phyloP scores from a whole-genome alignment of 2,888 invertebrate species.

The Fissipunctia ypsillon region DNA sequence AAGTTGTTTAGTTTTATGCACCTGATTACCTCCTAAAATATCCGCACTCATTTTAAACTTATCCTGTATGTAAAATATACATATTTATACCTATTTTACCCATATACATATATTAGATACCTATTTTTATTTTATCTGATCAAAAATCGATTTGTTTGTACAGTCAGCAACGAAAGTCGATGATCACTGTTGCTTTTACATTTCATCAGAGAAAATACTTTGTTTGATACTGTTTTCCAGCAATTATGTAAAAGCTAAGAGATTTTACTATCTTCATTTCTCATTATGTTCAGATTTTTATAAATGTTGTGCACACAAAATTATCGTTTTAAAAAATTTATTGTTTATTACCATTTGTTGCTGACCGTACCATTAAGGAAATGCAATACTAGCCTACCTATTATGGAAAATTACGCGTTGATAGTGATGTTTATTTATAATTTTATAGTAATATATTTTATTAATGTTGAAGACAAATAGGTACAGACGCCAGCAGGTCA shows the following conservation, averaged over 20 bases:
- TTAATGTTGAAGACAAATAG: constrained; percentile 11
- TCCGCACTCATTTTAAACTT: too few relatives aligned
- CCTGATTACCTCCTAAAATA: too few relatives aligned
- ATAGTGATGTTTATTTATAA: background rate
- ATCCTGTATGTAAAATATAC: too few relatives aligned
- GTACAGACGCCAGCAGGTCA: too few relatives aligned
- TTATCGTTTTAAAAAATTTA: background rate
- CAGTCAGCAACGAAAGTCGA: background rate
- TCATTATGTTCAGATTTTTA: background rate
- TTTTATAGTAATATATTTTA: constrained; percentile 24
- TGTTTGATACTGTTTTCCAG: too few relatives aligned
- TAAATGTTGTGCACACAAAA: background rate
- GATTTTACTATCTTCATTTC: background rate
- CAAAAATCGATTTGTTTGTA: too few relatives aligned
- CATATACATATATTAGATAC: too few relatives aligned
- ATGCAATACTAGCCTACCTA: background rate
- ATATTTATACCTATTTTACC: too few relatives aligned
- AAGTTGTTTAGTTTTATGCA: too few relatives aligned
- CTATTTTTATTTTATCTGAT: too few relatives aligned
- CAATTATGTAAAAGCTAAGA: too few relatives aligned
- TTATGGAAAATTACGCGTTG: constrained; percentile 13
- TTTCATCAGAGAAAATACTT: background rate
- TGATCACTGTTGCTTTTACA: background rate
- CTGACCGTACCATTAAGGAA: constrained; percentile 16
- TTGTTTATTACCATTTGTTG: too few relatives aligned